These are phyloP conservation scores for Cataglyphis altisquamis DNA, from an alignment of 2,888 invertebrate genomes.

Conservation along the genomic window DNA sequence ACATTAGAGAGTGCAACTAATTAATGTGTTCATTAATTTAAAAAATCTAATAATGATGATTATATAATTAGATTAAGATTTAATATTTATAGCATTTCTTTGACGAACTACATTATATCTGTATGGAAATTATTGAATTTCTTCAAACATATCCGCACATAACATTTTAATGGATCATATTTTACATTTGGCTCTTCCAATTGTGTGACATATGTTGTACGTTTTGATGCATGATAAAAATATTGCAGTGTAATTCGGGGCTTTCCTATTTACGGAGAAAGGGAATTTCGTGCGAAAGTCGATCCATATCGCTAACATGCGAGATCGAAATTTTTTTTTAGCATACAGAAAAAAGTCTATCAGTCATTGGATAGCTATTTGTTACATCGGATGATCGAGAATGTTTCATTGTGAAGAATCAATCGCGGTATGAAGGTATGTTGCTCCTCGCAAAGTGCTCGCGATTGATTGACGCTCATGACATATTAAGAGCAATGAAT, in stretches of 20 bases:
- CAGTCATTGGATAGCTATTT: constrained; percentile 73
- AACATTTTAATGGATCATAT: neutral
- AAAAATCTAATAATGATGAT: neutral
- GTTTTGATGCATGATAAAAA: constrained; percentile 11
- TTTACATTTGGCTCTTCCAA: neutral
- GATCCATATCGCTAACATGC: neutral
- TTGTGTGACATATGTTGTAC: neutral
- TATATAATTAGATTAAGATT: neutral
- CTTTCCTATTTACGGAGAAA: neutral
- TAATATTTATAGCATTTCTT: neutral
- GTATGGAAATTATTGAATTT: neutral
- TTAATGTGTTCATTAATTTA: neutral
- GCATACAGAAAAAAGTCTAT: constrained; percentile 56
- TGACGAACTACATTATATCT: neutral
- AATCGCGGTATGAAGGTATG: constrained; percentile 15
- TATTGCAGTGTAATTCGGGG: constrained; percentile 5
- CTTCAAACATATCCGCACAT: neutral
- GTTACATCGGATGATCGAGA: constrained; percentile 58
- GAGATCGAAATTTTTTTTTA: constrained; percentile 26
- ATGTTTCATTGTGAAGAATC: constrained; percentile 41
- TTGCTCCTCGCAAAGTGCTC: constrained; percentile 39
- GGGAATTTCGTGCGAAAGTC: neutral
- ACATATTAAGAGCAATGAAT: constrained; percentile 76
- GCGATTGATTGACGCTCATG: constrained; percentile 58
- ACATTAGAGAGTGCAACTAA: neutral